Evolutionary conservation across 2,888 invertebrate genomes (phyloP), one percentile per base, ranked within the genome.

Genomic region (Tridacna gigas): DNA sequence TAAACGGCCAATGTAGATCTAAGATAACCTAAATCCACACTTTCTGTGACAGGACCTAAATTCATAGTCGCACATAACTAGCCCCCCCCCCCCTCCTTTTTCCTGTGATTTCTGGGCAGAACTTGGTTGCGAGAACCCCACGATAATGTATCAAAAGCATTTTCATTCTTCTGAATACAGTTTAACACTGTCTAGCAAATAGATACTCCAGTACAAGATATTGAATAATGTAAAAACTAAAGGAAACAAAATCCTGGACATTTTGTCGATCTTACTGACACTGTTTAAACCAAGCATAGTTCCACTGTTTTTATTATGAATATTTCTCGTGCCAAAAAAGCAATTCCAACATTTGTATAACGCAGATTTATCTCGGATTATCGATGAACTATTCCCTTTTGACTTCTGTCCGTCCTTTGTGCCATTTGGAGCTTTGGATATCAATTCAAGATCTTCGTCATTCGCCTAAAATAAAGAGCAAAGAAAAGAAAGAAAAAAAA

Each of bases 161-260:
- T 9, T 2, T 63, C 47, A 71, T 51, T 71, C 51, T 71, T 71
- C 71, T 4, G 71, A 77, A 45, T 78, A 79, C 37, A 79, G 45
- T 20, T 61, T 66, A 12, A 74, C 79, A 22, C 63, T 74, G 69
- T 88, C 88, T 20, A 85, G 67, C 13, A 88, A 76, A 82, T 91
- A 93, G 18, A 91, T 89, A 74, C 89, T 86, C 98, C 98, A 99
- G 95, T 99, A 99, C 93, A 97, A 96, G 77, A 98, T 95, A 94
- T 98, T 98, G 86, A 98, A 97, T 0, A 97, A 95, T 0, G 97
- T 96, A 94, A 98, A 98, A 0, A 97, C 97, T 18, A 97, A 96
- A 3, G 97, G 97, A 93, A 97, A 97, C 47, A 97, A 96, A 63
- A 97, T 95, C 65, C 97, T 95, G 0, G 98, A 97, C 0, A 97